phyloP scores from a whole-genome alignment of 2,888 invertebrate species.

The Malthinus flaveolus region DNA sequence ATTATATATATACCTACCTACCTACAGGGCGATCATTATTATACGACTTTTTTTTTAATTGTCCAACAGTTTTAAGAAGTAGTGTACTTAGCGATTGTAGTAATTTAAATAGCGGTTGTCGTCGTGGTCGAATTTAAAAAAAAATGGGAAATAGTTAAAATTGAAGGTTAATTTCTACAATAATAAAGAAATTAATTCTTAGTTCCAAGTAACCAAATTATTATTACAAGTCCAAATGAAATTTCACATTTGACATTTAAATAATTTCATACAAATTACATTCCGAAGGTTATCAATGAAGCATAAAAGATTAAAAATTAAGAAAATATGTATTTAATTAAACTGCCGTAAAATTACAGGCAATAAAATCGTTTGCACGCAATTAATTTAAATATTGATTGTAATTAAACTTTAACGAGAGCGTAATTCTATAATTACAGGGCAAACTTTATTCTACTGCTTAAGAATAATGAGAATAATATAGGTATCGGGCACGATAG shows the following conservation, averaged over 20 bases:
- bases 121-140: background rate
- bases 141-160: slow-evolving; percentile 7
- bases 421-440: no score
- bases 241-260: slow-evolving; percentile 24
- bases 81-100: no score
- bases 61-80: no score
- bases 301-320: slow-evolving; percentile 15
- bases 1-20: no score
- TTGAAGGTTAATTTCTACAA: slow-evolving; percentile 21
- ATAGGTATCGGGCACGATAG: no score
- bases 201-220: slow-evolving; percentile 17
- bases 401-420: no score
- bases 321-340: slow-evolving; percentile 13
- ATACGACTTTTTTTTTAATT: no score
- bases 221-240: slow-evolving; percentile 10
- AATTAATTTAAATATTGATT: no score
- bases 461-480: no score
- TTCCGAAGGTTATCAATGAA: slow-evolving; percentile 19
- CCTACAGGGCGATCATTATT: no score
- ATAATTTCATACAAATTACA: slow-evolving; percentile 22
- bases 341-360: background rate
- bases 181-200: slow-evolving; percentile 14
- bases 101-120: no score
- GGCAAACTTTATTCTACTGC: no score
- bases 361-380: background rate